phyloP scores from a whole-genome alignment of 1,140 invertebrate genomes.

The Ditylenchus dipsaci region DNA sequence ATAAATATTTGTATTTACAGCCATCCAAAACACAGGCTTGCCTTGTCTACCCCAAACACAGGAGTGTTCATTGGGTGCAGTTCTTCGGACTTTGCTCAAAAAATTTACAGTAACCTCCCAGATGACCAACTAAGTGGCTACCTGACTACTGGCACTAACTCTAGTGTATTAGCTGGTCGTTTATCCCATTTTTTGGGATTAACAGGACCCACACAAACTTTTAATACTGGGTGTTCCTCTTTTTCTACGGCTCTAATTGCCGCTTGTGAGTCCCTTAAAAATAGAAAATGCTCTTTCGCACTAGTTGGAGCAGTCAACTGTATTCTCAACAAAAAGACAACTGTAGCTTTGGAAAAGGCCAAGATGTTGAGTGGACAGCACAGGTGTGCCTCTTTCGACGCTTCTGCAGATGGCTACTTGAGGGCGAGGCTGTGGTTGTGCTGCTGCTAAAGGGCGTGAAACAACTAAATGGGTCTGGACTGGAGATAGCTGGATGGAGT shows the following conservation, averaged over 20 bases:
- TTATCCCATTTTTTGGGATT: slow-evolving; percentile 41
- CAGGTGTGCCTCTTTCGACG: slow-evolving; percentile 84
- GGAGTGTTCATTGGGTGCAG: slow-evolving; percentile 51
- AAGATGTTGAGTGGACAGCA: slow-evolving; percentile 82
- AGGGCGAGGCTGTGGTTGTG: slow-evolving; percentile 75
- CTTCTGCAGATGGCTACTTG: slow-evolving; percentile 79
- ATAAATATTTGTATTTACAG: slow-evolving; percentile 12
- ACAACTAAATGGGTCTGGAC: slow-evolving; percentile 56
- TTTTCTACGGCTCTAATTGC: slow-evolving; percentile 76
- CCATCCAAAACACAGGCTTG: slow-evolving; percentile 46
- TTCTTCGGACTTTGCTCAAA: slow-evolving; percentile 61
- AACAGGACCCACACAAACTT: slow-evolving; percentile 78
- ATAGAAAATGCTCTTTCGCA: slow-evolving; percentile 79
- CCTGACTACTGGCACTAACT: slow-evolving; percentile 44
- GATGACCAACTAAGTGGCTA: slow-evolving; percentile 28
- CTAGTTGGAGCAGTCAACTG: slow-evolving; percentile 81
- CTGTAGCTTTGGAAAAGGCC: slow-evolving; percentile 75
- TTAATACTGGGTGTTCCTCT: slow-evolving; percentile 92
- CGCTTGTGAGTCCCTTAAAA: slow-evolving; percentile 73
- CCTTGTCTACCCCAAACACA: slow-evolving; percentile 41
- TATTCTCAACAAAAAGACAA: slow-evolving; percentile 76
- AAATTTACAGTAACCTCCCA: slow-evolving; percentile 24
- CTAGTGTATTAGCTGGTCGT: slow-evolving; percentile 40
- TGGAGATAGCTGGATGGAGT: slow-evolving; percentile 66
- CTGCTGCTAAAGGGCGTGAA: slow-evolving; percentile 72